phyloP scores from a whole-genome alignment of 2,113 vertebrate genomes.

The Erpornis zantholeuca region DNA sequence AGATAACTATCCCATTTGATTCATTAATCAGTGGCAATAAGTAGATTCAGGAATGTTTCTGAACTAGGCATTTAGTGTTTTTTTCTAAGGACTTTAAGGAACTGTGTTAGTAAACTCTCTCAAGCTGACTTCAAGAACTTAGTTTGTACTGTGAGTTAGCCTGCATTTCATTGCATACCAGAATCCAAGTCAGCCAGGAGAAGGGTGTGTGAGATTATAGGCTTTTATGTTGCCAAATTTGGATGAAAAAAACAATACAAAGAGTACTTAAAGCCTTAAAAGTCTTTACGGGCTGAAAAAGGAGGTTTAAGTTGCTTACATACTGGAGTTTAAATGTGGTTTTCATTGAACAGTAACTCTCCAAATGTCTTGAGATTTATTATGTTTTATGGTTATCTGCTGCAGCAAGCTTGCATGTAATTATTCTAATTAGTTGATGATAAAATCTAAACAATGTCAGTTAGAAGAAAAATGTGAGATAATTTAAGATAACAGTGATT shows the following conservation, averaged over 20 bases:
- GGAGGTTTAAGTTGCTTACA: not conserved
- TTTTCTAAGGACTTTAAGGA: not conserved
- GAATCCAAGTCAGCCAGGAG: not conserved
- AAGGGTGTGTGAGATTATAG: not conserved
- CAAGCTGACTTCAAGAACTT: not conserved
- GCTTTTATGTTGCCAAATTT: not conserved
- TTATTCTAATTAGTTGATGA: conserved; percentile 49
- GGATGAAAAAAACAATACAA: not conserved
- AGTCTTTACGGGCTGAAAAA: conserved; percentile 2
- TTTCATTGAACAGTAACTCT: not conserved
- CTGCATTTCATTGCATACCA: not conserved
- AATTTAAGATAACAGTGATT: not conserved
- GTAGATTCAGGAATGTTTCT: not conserved
- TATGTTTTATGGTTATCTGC: not conserved
- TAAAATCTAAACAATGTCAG: conserved; percentile 11
- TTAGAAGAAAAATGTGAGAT: not conserved
- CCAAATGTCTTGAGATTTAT: not conserved
- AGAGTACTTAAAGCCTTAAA: not conserved
- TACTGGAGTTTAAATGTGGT: not conserved
- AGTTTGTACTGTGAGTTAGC: not conserved
- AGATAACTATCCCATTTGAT: not conserved
- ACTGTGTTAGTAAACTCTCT: not conserved
- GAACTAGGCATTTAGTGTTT: not conserved
- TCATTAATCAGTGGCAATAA: not conserved
- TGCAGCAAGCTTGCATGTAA: conserved; percentile 1